Percentiles rank a stretch among this genome's conserved stretches.
Conservation (phyloP, 2,113 vertebrate species). For the Felis catus region DNA sequence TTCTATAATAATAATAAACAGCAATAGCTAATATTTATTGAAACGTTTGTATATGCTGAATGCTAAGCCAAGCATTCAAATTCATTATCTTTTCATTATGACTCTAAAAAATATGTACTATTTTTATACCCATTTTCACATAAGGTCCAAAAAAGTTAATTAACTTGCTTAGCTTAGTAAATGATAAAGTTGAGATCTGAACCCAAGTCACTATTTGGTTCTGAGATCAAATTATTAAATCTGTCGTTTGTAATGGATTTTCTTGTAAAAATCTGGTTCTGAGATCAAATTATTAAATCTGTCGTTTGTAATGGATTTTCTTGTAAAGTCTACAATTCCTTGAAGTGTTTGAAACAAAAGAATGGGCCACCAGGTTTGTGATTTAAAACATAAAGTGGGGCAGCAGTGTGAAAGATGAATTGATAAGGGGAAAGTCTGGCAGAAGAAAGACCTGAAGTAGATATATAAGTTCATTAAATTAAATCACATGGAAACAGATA, state of each 20-base stretch:
- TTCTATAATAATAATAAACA: background rate
- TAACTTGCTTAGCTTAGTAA: slow-evolving; percentile 4
- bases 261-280: too few relatives aligned
- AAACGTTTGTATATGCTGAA: background rate
- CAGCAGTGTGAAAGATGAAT: background rate
- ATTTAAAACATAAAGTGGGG: background rate
- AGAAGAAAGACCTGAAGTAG: background rate
- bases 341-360: background rate
- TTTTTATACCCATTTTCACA: slow-evolving; percentile 4
- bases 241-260: background rate
- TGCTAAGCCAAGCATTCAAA: background rate
- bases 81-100: background rate
- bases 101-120: background rate
- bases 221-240: background rate
- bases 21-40: background rate
- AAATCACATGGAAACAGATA: background rate
- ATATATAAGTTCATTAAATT: background rate
- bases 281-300: background rate
- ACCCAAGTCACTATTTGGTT: background rate
- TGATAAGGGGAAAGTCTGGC: background rate
- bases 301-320: background rate
- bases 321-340: background rate
- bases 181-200: background rate
- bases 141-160: background rate
- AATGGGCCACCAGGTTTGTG: background rate